These are phyloP conservation scores for Columbina picui DNA, from an alignment of 2,113 vertebrate species.

Conservation along the genomic window DNA sequence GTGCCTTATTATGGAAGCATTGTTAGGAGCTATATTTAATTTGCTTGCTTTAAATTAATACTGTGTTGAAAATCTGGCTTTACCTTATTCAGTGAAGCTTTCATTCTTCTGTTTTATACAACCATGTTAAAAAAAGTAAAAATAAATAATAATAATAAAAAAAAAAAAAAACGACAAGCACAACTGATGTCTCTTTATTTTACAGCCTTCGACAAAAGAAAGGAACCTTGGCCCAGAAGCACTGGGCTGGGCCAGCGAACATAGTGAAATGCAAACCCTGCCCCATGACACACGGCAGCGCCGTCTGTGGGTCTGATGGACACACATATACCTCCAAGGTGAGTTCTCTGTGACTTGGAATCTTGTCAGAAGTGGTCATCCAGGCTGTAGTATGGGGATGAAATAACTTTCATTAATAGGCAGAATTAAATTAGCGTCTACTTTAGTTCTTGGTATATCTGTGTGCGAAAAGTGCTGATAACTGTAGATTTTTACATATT, in stretches of 20 bases:
- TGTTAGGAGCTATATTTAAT: background rate
- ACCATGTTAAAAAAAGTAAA: background rate
- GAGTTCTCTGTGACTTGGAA: background rate
- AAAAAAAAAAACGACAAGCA: too few species aligned
- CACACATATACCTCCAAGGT: conserved; percentile 88
- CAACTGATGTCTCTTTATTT: background rate
- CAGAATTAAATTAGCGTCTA: rapidly evolving
- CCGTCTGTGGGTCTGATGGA: conserved; percentile 87
- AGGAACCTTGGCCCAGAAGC: conserved; percentile 79
- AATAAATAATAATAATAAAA: too few species aligned
- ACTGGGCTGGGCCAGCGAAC: conserved; percentile 78
- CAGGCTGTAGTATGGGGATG: rapidly evolving
- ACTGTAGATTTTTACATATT: background rate
- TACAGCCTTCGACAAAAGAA: conserved; percentile 79
- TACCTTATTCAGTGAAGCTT: background rate
- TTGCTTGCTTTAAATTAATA: background rate
- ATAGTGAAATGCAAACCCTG: conserved; percentile 88
- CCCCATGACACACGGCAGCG: conserved; percentile 48
- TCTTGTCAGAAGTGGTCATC: rapidly evolving
- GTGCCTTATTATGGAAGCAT: background rate
- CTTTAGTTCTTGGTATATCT: background rate
- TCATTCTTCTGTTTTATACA: background rate
- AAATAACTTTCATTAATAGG: rapidly evolving
- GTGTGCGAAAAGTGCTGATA: background rate
- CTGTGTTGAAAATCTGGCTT: background rate